Conservation (phyloP, 2,797 vertebrate genomes). For the Lemur catta region DNA sequence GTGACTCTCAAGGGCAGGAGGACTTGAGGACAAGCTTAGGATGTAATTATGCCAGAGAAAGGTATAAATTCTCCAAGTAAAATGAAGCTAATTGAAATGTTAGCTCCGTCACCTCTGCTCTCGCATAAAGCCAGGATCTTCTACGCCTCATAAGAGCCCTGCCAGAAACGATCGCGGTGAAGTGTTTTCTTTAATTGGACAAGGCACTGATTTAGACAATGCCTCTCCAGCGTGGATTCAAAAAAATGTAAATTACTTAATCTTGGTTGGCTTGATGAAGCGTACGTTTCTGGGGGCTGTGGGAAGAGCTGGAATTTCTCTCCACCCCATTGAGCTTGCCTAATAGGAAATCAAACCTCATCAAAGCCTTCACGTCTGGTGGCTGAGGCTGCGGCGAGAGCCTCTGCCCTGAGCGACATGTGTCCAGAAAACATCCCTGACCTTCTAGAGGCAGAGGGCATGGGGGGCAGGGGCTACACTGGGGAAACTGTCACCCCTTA, state of each 20-base stretch:
- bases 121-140: neutral
- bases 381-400: neutral
- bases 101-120: neutral
- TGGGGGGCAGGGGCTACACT: neutral
- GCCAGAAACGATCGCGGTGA: neutral
- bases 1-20: neutral
- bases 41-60: constrained; percentile 12
- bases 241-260: constrained; percentile 25
- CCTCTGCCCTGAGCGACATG: neutral
- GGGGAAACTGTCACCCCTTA: neutral
- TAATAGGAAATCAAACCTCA: constrained; percentile 29
- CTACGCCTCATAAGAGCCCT: neutral
- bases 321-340: neutral
- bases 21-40: neutral
- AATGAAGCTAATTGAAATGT: constrained; percentile 61
- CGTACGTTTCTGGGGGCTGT: neutral
- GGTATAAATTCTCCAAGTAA: neutral
- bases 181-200: constrained; percentile 41
- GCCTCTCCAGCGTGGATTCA: neutral
- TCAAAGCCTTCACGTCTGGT: neutral
- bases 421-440: neutral
- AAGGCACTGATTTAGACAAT: constrained; percentile 32
- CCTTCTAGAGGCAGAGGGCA: neutral
- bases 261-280: constrained; percentile 4
- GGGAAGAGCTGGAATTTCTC: neutral